Evolutionary conservation across 2,888 invertebrate species (phyloP).

Genomic region (Agrypnus murinus): DNA sequence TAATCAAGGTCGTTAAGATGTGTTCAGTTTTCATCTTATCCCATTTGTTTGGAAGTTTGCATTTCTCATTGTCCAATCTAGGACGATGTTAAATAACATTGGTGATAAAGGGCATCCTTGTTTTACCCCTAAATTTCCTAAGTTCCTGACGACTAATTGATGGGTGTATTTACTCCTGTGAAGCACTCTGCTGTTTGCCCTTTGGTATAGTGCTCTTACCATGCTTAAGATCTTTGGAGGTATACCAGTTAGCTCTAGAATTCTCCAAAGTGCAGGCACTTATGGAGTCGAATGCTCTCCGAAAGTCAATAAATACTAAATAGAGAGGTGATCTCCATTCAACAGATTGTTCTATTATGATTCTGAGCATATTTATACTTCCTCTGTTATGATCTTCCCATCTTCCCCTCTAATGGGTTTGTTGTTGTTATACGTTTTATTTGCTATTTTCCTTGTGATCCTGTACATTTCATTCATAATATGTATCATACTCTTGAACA

Average conservation of each 20-base stretch:
- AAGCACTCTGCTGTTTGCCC: not conserved
- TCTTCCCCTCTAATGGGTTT: not conserved
- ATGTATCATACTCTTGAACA: too few relatives aligned
- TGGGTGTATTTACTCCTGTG: not conserved
- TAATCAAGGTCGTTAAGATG: not conserved
- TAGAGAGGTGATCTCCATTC: too few relatives aligned
- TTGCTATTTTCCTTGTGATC: too few relatives aligned
- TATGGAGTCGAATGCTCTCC: slow-evolving; percentile 1
- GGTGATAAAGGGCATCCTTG: not conserved
- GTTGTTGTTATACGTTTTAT: not conserved
- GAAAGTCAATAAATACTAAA: not conserved
- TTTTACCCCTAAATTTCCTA: not conserved
- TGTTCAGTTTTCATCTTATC: not conserved
- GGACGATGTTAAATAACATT: too few relatives aligned
- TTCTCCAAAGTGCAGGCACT: not conserved
- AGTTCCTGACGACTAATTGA: not conserved
- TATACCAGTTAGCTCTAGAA: not conserved
- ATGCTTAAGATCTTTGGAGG: not conserved
- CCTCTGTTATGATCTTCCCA: not conserved
- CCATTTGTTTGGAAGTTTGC: not conserved
- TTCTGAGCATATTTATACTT: too few relatives aligned
- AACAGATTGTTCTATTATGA: too few relatives aligned
- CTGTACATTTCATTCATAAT: too few relatives aligned
- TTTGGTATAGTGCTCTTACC: not conserved
- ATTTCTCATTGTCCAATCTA: not conserved